Evolutionary conservation across 2,888 invertebrate genomes (phyloP), one percentile per base, ranked within the genome.

Genomic region (Octonoba sinensis): DNA sequence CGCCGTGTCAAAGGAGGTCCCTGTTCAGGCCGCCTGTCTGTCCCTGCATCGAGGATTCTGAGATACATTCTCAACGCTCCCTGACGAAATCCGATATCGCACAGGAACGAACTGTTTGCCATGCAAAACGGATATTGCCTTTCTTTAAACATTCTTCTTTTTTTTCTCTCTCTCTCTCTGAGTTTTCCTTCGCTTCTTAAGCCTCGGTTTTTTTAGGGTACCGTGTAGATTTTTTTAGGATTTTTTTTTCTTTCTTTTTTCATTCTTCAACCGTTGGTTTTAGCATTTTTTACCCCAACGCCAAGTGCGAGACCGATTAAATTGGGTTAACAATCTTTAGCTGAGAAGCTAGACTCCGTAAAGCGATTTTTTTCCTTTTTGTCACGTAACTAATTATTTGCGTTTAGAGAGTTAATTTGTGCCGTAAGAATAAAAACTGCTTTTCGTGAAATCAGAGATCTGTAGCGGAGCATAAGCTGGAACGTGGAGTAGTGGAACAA

Each of bases 111-210:
- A 74, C 67, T 81, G 79, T 81, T 81, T 81, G 79, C 79, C 79
- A 81, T 81, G 79, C 79, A 81, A 81, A 81, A 73, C 79, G 79
- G 79, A 81, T 81, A 81, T 81, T 81, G 79, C 69, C 73, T 81
- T 81, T 81, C 79, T 73, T 72, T 69, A 73, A 73, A 67, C 73
- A 69, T 69, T 71, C 62, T 67, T 69, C 49, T 64, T 49, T 67
- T 59, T 18, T 66, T 59, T 49, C 15, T 36, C 27, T 67, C 12
- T 27, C 54, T 4, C 36, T 54, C 24, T 46, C 47, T 27, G 15
- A 13, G 44, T 77, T 64, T 71, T 47, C 16, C 46, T 49, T 69
- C 44, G 56, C 76, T 74, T 64, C 54, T 24, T 65, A 22, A 47
- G 44, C 8, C 51, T 54, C 12, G 16, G 18, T 54, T 54, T 54